phyloP scores from a whole-genome alignment of 2,888 invertebrate genomes.

The Merodon equestris region DNA sequence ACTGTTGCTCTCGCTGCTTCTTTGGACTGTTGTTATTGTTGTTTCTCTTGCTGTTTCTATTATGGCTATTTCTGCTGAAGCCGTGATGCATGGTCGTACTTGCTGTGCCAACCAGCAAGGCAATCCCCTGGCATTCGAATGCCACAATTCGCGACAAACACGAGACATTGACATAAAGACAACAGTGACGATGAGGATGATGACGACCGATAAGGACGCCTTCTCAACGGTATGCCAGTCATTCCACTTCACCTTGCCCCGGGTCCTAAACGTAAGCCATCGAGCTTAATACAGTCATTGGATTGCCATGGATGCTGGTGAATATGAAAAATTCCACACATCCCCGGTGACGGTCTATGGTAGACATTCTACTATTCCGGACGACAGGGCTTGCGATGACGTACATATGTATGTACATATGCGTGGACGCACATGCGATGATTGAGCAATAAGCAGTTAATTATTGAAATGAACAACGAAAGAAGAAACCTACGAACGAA shows the following conservation, averaged over 20 bases:
- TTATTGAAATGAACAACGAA: conserved; percentile 41
- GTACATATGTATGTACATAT: conserved; percentile 5
- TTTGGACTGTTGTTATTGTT: conserved; percentile 23
- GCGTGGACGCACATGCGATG: conserved; percentile 42
- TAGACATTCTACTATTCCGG: neutral
- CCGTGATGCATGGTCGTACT: conserved; percentile 25
- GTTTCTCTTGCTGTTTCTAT: too few relatives aligned
- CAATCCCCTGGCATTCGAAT: conserved; percentile 64
- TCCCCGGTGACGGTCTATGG: neutral
- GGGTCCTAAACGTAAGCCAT: conserved; percentile 21
- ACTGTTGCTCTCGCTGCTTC: conserved; percentile 1
- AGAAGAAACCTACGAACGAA: too few relatives aligned
- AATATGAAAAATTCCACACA: conserved; percentile 47
- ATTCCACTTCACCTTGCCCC: conserved; percentile 33
- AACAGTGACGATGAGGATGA: conserved; percentile 44
- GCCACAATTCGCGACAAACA: conserved; percentile 52
- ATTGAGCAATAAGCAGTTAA: conserved; percentile 68
- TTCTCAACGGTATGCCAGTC: conserved; percentile 49
- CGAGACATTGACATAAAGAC: conserved; percentile 66
- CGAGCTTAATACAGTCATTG: conserved; percentile 23
- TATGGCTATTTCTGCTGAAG: neutral
- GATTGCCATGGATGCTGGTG: conserved; percentile 16
- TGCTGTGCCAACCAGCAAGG: conserved; percentile 25
- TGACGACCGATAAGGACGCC: conserved; percentile 28
- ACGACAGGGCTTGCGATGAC: too few relatives aligned